Evolutionary conservation across 1,140 invertebrate species (phyloP).

Genomic region (Drosophila nasuta): DNA sequence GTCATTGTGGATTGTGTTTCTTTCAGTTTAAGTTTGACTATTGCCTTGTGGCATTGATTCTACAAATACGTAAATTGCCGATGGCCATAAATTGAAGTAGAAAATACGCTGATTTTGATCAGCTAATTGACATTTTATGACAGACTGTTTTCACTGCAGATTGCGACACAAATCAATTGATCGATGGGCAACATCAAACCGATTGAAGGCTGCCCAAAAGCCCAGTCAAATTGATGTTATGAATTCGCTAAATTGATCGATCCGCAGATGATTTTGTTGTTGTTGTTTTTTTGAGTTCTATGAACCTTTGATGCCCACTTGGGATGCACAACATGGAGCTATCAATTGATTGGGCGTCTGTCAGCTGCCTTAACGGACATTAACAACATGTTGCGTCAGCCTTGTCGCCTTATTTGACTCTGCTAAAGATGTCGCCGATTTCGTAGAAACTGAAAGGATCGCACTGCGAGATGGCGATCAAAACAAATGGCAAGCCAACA

Average conservation of each 20-base stretch:
- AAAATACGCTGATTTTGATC: constrained; percentile 70
- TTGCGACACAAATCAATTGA: constrained; percentile 38
- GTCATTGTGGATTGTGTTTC: constrained; percentile 51
- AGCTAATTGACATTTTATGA: constrained; percentile 81
- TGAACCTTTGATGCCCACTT: constrained; percentile 58
- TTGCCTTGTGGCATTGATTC: constrained; percentile 38
- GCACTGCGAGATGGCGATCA: neutral
- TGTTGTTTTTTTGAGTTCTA: constrained; percentile 1
- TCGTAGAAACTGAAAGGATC: constrained; percentile 75
- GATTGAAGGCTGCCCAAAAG: constrained; percentile 26
- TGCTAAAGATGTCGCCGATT: constrained; percentile 67
- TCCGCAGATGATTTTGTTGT: neutral
- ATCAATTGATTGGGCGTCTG: constrained; percentile 75
- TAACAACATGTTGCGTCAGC: constrained; percentile 64
- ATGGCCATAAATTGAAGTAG: constrained; percentile 75
- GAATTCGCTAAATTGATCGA: constrained; percentile 17
- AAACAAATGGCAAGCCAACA: neutral
- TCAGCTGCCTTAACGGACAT: constrained; percentile 76
- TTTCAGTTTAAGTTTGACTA: constrained; percentile 3
- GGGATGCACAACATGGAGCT: constrained; percentile 46
- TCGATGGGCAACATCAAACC: constrained; percentile 24
- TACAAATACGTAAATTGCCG: constrained; percentile 49
- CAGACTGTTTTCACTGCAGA: constrained; percentile 31
- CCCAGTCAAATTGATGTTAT: constrained; percentile 20
- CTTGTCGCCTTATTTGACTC: constrained; percentile 60